Conservation (phyloP, 2,888 invertebrate species). For the Taphrorychus bicolor region DNA sequence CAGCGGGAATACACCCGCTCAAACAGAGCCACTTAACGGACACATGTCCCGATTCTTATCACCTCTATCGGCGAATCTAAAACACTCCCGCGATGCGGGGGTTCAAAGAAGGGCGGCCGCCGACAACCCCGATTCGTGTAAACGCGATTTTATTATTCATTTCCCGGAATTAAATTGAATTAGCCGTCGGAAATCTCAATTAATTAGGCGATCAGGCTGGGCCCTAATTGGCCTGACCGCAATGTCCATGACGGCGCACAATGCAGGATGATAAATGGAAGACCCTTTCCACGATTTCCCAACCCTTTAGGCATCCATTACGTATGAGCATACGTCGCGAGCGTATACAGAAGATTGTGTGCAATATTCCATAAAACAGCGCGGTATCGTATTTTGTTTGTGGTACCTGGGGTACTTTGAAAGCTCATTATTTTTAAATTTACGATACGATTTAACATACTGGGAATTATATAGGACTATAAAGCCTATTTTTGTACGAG, state of each 20-base stretch:
- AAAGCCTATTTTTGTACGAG: neutral
- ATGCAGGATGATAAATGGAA: constrained; percentile 41
- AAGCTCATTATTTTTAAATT: constrained; percentile 33
- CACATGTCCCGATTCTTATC: constrained; percentile 59
- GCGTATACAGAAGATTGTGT: no score
- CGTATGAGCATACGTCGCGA: constrained; percentile 6
- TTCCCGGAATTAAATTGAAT: constrained; percentile 4
- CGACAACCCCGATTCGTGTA: constrained; percentile 3
- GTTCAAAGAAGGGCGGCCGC: constrained; percentile 5
- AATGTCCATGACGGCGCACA: constrained; percentile 39
- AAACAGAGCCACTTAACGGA: constrained; percentile 52
- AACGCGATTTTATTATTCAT: neutral
- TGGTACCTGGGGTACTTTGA: constrained; percentile 29
- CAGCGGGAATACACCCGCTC: constrained; percentile 25
- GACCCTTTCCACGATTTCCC: constrained; percentile 38
- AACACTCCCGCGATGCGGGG: constrained; percentile 25
- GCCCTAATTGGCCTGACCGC: constrained; percentile 40
- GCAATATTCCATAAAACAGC: neutral
- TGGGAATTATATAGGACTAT: constrained; percentile 20
- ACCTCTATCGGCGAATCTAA: constrained; percentile 50
- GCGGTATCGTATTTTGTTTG: constrained; percentile 11
- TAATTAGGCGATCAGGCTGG: constrained; percentile 36
- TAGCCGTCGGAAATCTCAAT: constrained; percentile 24
- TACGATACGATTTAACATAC: constrained; percentile 29
- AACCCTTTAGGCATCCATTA: constrained; percentile 37